Percentiles rank a stretch among this genome's conserved stretches.
Evolutionary conservation across 1,140 invertebrate genomes (phyloP).

Genomic region (Macrosteles quadrilineatus): DNA sequence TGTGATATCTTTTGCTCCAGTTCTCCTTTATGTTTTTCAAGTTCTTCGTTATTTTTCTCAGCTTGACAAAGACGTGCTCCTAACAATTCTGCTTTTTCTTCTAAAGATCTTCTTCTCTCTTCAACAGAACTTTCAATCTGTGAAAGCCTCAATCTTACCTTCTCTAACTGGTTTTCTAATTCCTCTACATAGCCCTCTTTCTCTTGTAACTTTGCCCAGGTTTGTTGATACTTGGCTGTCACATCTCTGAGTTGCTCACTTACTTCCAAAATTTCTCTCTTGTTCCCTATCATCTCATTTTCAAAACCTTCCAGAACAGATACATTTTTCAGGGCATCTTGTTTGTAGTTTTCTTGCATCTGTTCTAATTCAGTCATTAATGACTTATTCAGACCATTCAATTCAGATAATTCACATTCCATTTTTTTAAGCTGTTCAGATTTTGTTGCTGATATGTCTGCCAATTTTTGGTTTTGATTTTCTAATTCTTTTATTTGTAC

Average conservation of each 20-base stretch:
- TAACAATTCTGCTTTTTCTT: slow-evolving; percentile 57
- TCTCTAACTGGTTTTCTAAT: slow-evolving; percentile 64
- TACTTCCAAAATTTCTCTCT: slow-evolving; percentile 38
- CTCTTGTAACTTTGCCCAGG: slow-evolving; percentile 67
- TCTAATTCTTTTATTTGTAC: slow-evolving; percentile 31
- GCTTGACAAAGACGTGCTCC: slow-evolving; percentile 33
- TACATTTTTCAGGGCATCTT: slow-evolving; percentile 34
- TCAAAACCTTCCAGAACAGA: slow-evolving; percentile 33
- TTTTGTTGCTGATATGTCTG: slow-evolving; percentile 12
- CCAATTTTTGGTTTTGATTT: slow-evolving; percentile 32
- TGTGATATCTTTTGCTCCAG: slow-evolving; percentile 56
- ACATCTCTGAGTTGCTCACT: slow-evolving; percentile 35
- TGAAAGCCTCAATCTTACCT: slow-evolving; percentile 60
- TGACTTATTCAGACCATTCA: slow-evolving; percentile 15
- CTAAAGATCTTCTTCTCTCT: slow-evolving; percentile 55
- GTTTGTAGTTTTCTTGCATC: slow-evolving; percentile 33
- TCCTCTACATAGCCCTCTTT: slow-evolving; percentile 70
- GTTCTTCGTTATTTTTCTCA: slow-evolving; percentile 29
- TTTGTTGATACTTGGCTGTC: slow-evolving; percentile 32
- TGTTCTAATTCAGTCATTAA: slow-evolving; percentile 29
- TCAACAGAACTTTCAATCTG: slow-evolving; percentile 60
- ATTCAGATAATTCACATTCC: slow-evolving; percentile 9
- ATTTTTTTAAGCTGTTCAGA: not conserved
- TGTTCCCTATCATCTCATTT: slow-evolving; percentile 34
- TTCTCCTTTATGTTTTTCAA: slow-evolving; percentile 43